These are phyloP conservation scores for Epinotia ramella DNA, from an alignment of 2,888 invertebrate species.

Conservation along the genomic window DNA sequence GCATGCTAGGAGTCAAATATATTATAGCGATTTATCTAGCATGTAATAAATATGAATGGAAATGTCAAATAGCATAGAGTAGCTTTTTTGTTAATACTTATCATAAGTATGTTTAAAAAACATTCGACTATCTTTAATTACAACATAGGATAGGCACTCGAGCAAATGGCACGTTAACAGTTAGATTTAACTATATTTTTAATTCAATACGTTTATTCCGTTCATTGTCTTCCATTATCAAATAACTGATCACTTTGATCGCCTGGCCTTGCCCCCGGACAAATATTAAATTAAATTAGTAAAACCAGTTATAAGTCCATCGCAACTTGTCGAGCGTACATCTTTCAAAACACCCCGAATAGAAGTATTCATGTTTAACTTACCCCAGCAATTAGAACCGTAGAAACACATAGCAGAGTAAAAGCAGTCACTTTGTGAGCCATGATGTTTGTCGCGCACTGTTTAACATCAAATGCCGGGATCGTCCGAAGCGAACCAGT, in stretches of 20 bases:
- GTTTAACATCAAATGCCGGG: slow-evolving; percentile 53
- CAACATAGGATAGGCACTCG: too few species aligned
- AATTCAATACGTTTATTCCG: too few species aligned
- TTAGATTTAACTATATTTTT: too few species aligned
- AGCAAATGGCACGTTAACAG: too few species aligned
- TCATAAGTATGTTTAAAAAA: too few species aligned
- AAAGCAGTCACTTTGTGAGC: slow-evolving; percentile 52
- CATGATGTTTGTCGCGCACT: slow-evolving; percentile 57
- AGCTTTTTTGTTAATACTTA: too few species aligned
- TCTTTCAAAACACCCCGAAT: too few species aligned
- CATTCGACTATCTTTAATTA: too few species aligned
- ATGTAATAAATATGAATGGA: too few species aligned
- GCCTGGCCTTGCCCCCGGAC: not conserved
- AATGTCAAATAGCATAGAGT: too few species aligned
- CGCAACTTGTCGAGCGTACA: not conserved
- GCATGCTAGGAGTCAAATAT: too few species aligned
- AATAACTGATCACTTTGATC: not conserved
- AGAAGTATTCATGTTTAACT: slow-evolving; percentile 41
- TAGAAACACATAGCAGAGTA: slow-evolving; percentile 51
- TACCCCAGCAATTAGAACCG: slow-evolving; percentile 52
- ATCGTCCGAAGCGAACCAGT: slow-evolving; percentile 49
- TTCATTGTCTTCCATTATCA: not conserved
- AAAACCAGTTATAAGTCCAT: not conserved
- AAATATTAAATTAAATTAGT: not conserved
- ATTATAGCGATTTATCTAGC: too few species aligned